Base-by-base conservation (phyloP, 2,113 vertebrate genomes). In the Ameiurus melas region DNA sequence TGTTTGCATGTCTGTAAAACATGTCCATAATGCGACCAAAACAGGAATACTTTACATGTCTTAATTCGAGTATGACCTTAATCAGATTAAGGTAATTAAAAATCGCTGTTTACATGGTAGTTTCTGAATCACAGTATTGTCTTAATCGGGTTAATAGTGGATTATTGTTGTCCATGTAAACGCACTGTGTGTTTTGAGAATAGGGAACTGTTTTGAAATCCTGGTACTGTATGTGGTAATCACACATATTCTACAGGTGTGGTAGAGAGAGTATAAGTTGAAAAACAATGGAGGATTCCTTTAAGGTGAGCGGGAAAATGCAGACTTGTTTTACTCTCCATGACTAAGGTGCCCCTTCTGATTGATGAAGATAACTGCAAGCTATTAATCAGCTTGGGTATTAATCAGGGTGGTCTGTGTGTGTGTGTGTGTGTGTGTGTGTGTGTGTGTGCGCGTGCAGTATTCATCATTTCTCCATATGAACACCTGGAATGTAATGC, bases 301-400 rank as follows among this genome's bases (percentile, higher is more conserved):
- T 79, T 55, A 79, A 70, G n/a, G 83, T 47, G 55, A 47, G 16
- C 62, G 5, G 77, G 13, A 55, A 68, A 33, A 8, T 13, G 36
- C 68, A 70, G 86, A 83, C 78, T 81, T 86, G 17, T 58, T 70
- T 86, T 57, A 51, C 30, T 87, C 80, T 73, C 27, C 36, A 43
- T 73, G 30, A 75, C 55, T 33, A 55, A 81, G 55, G 64, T 88
- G 60, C 71, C 83, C 53, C 73, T 84, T 85, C 85, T 81, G 85
- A 87, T 51, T 85, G 87, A 87, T 89, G 89, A 58, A 73, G 47
- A 91, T 80, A 87, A 88, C 81, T 89, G 53, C 83, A 89, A 58
- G 79, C 82, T 85, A 78, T 89, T 87, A 86, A 84, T 84, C 81
- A 53, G 70, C 77, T 51, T 58, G 84, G 30, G 70, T 87, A 87